Conservation (phyloP, 2,888 invertebrate species). For the Hyposoter dolosus region DNA sequence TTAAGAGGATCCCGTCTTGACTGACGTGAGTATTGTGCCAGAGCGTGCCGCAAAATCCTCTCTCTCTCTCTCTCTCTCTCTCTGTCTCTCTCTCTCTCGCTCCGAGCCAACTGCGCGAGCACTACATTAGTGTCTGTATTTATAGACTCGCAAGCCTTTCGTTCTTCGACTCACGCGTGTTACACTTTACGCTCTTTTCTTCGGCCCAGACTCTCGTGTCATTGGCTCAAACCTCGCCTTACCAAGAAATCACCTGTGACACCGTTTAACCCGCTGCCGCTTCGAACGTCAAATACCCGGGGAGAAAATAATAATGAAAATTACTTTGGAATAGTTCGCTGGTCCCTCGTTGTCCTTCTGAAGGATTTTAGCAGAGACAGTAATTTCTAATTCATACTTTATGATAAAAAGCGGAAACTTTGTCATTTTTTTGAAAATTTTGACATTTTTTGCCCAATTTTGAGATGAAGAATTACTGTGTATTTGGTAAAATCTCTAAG, state of each 20-base stretch:
- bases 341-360: no score
- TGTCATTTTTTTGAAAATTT: no score
- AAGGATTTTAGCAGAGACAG: no score
- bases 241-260: background rate
- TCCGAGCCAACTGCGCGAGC: slow-evolving; percentile 36
- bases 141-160: slow-evolving; percentile 7
- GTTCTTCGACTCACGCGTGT: slow-evolving; percentile 29
- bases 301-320: no score
- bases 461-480: no score
- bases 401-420: no score
- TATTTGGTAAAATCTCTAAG: no score
- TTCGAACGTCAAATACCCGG: no score
- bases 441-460: no score
- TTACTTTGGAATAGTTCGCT: no score
- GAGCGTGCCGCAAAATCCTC: slow-evolving; percentile 69
- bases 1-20: slow-evolving; percentile 82
- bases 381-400: no score
- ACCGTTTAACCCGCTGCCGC: background rate
- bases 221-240: background rate
- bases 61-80: slow-evolving; percentile 34
- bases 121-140: slow-evolving; percentile 18
- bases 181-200: slow-evolving; percentile 33
- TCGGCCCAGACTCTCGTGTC: background rate
- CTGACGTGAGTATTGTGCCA: slow-evolving; percentile 81
- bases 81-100: slow-evolving; percentile 39